Evolutionary conservation across 92 coral and sea anemone genomes (phyloP), one percentile per base, ranked within the genome.

Genomic region (Epizoanthus fatuus): DNA sequence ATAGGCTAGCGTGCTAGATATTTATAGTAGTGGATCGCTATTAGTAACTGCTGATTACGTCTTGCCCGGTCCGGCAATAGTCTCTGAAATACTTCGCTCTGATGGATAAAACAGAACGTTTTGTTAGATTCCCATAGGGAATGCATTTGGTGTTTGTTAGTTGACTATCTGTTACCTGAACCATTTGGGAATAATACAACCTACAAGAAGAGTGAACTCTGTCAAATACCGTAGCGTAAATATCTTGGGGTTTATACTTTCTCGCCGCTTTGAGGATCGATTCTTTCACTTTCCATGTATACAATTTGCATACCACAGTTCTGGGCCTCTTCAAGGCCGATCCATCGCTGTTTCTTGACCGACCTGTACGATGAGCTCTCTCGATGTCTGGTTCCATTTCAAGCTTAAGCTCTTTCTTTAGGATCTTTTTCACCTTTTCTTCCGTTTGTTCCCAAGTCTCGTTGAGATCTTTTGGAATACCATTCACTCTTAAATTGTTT

Each of bases 371-470:
- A 80, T 64, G 84, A 8, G 60, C 84, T 57, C 84, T 38, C 42
- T 80, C 74, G 56, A 80, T 37, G 20, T 60, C 59, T 0, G 74
- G 74, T 63, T 80, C 84, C 8, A n/a, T 15, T 17, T 60, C 60
- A 16, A 63, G 42, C 16, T 80, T 38, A 15, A 80, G 74, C 69
- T 25, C 56, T 40, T 39, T 63, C 67, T 38, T 63, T 37, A 80
- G 45, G 9, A 53, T 63, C 14, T 62, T 49, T 39, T 63, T 80
- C 58, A 25, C 84, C 20, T 80, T 80, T 39, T 38, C 58, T 63
- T 80, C 84, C 32, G 74, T 80, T 44, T 63, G 22, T 14, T 80
- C 74, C 84, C 84, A 79, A 40, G 73, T 13, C 74, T 79, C 74
- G 35, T 63, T 63, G 54, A 19, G 39, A 37, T 79, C 73, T 63